Base-by-base conservation (phyloP, 1,140 invertebrate species). In the Frieseomelitta varia region DNA sequence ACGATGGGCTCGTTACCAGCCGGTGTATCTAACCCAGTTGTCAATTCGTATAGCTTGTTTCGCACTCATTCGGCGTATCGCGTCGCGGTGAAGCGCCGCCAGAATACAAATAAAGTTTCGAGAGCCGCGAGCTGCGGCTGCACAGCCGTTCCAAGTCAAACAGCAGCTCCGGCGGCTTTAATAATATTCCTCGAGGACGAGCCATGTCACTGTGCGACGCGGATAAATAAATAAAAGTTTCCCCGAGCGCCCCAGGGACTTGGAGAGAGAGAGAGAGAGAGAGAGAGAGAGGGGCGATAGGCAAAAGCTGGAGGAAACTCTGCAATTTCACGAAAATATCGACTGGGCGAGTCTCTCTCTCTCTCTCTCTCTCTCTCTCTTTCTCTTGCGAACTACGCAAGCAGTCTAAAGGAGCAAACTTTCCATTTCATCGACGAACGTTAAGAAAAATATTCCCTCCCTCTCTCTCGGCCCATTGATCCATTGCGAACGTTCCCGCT, bases 11-110 rank as follows among this genome's bases (percentile, higher is more conserved):
- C 91, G 88, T 92, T 91, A 91, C 85, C 88, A 55, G 85, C 56
- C 71, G 85, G 87, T 91, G 86, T 92, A 90, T 89, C 87, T 92
- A 93, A 92, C 92, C 92, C 87, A 91, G 88, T 92, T 92, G 90
- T 91, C 92, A 90, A 90, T 91, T 84, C 89, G 68, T 88, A 58
- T 69, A 89, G 90, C 91, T 93, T 91, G 90, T 92, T 92, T 86
- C 87, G 90, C 79, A 86, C 88, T 93, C 88, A 83, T 91, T 90
- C 87, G 87, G 79, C 83, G 79, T 91, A 91, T 90, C 86, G 86
- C 85, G 88, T 89, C 85, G 76, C 67, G 81, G 73, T 75, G 81
- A 88, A 89, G 91, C 88, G 90, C 86, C 89, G 88, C 80, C 77
- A 79, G 88, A 89, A 85, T 85, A 87, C 85, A 91, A 90, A 91